These are phyloP conservation scores for Abrostola tripartita DNA, from an alignment of 2,888 invertebrate species.

Conservation along the genomic window DNA sequence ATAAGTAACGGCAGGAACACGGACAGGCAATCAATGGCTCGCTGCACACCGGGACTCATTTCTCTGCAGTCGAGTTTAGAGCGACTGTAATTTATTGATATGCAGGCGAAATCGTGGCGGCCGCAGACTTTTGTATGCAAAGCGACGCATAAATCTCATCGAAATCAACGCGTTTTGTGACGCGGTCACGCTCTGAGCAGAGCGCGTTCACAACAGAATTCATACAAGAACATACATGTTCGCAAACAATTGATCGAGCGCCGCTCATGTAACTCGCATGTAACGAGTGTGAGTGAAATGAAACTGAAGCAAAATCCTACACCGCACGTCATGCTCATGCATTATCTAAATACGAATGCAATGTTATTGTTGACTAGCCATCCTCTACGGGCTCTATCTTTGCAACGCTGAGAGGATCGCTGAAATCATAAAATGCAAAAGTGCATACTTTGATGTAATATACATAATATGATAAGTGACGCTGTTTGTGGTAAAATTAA, in stretches of 20 bases:
- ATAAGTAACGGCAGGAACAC: slow-evolving; percentile 56
- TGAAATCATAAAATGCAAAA: background rate
- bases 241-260: slow-evolving; percentile 70
- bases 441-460: background rate
- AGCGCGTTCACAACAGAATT: slow-evolving; percentile 46
- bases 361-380: slow-evolving; percentile 9
- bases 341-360: slow-evolving; percentile 10
- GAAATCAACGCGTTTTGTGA: slow-evolving; percentile 44
- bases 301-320: slow-evolving; percentile 13
- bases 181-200: slow-evolving; percentile 60
- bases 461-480: slow-evolving; percentile 27
- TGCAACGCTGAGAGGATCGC: too few relatives aligned
- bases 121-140: slow-evolving; percentile 59
- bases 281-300: slow-evolving; percentile 26
- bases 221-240: slow-evolving; percentile 62
- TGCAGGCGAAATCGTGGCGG: slow-evolving; percentile 63
- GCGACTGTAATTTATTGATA: slow-evolving; percentile 57
- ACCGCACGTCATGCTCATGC: slow-evolving; percentile 6
- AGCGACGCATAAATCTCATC: slow-evolving; percentile 57
- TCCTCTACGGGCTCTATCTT: background rate
- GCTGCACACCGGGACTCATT: slow-evolving; percentile 47
- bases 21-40: slow-evolving; percentile 50
- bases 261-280: slow-evolving; percentile 57
- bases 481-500: slow-evolving; percentile 23
- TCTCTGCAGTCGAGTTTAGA: slow-evolving; percentile 49